Evolutionary conservation across 1,140 invertebrate species (phyloP).

Genomic region (Hesperophylax magnus): DNA sequence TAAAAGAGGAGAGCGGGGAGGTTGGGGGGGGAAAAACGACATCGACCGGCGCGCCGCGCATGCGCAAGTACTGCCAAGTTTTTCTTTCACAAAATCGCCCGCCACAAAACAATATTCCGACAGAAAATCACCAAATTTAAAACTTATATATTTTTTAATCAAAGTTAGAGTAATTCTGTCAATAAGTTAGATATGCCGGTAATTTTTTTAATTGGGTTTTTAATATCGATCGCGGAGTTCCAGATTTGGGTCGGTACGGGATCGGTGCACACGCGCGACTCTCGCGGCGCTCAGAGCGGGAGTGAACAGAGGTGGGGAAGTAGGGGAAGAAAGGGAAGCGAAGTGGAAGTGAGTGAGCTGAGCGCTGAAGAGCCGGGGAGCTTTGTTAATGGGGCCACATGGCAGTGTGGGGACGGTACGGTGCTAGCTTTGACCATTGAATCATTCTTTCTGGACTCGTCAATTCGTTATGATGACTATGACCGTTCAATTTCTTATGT

Average conservation of each 20-base stretch:
- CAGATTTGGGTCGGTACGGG: not conserved
- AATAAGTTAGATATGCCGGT: not conserved
- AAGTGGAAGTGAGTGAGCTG: not conserved
- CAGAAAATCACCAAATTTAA: not conserved
- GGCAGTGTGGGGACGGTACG: not conserved
- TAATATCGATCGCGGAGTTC: constrained; percentile 33
- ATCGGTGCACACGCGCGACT: constrained; percentile 7
- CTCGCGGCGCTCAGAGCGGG: constrained; percentile 23
- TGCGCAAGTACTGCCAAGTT: constrained; percentile 25
- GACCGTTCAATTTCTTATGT: no score
- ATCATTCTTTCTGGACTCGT: no score
- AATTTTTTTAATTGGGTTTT: not conserved
- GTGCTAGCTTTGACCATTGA: not conserved
- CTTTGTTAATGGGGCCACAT: constrained; percentile 3
- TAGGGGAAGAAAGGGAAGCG: not conserved
- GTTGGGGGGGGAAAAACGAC: constrained; percentile 14
- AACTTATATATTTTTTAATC: not conserved
- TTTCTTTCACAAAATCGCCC: constrained; percentile 46
- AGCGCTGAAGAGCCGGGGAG: not conserved
- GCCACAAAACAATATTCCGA: constrained; percentile 22
- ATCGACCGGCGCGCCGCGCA: constrained; percentile 32
- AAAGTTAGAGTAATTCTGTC: not conserved
- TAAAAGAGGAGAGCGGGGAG: constrained; percentile 9
- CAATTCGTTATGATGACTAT: no score
- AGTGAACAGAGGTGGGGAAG: not conserved